Evolutionary conservation across 1,140 invertebrate species (phyloP).

Genomic region (Patella vulgata): DNA sequence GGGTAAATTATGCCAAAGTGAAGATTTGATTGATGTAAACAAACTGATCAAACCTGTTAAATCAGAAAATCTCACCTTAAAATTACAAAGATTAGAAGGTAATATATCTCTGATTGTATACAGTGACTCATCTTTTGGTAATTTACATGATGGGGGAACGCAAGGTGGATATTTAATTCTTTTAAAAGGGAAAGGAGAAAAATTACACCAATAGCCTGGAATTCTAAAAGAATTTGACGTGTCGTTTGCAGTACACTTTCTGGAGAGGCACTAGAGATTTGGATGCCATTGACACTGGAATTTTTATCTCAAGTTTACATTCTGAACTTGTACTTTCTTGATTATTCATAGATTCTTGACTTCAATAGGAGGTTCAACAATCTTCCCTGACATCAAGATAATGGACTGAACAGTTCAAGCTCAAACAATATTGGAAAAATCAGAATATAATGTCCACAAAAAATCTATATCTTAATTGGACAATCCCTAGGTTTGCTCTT

Average conservation of each 20-base stretch:
- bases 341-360: no score
- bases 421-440: conserved; percentile 19
- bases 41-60: conserved; percentile 17
- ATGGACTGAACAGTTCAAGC: conserved; percentile 17
- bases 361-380: no score
- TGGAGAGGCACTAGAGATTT: conserved; percentile 11
- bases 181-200: conserved; percentile 3
- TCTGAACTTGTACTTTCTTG: no score
- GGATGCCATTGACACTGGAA: conserved; percentile 13
- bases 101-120: conserved; percentile 10
- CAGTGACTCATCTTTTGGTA: conserved; percentile 16
- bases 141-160: conserved; percentile 25
- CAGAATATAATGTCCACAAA: background rate
- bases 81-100: conserved; percentile 14
- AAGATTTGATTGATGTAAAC: conserved; percentile 21
- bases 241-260: conserved; percentile 18
- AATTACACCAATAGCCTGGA: conserved; percentile 17
- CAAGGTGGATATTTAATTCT: conserved; percentile 18
- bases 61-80: conserved; percentile 17
- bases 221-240: conserved; percentile 20
- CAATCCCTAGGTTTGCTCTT: no score
- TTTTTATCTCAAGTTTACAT: conserved; percentile 3
- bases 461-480: no score
- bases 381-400: conserved; percentile 19
- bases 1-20: conserved; percentile 12